phyloP scores from a whole-genome alignment of 2,113 vertebrate genomes.

The Chionodraco myersi region DNA sequence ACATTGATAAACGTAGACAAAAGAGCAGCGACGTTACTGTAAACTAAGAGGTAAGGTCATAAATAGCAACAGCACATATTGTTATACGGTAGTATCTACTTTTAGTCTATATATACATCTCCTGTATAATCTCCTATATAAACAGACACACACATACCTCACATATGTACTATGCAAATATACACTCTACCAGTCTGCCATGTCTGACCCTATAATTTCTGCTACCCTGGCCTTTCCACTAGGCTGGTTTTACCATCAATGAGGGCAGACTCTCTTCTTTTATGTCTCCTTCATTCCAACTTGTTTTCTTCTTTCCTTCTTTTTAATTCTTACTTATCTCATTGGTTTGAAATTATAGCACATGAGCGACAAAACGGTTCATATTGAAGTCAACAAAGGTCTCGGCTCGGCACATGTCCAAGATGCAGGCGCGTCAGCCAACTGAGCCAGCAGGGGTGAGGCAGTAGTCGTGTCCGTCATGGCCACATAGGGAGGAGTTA shows the following conservation, averaged over 20 bases:
- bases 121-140: slow-evolving; percentile 67
- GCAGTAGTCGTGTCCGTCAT: slow-evolving; percentile 16
- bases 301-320: slow-evolving; percentile 25
- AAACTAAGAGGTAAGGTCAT: background rate
- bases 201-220: slow-evolving; percentile 73
- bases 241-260: slow-evolving; percentile 42
- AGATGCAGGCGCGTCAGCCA: slow-evolving; percentile 23
- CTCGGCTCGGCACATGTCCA: slow-evolving; percentile 7
- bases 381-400: slow-evolving; percentile 33
- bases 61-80: slow-evolving; percentile 8
- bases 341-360: slow-evolving; percentile 32
- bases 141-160: slow-evolving; percentile 57
- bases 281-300: slow-evolving; percentile 13
- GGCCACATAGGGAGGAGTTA: background rate
- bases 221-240: slow-evolving; percentile 47
- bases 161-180: slow-evolving; percentile 64
- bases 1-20: slow-evolving; percentile 9
- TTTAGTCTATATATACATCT: slow-evolving; percentile 58
- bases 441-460: slow-evolving; percentile 24
- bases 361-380: slow-evolving; percentile 24
- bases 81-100: slow-evolving; percentile 39
- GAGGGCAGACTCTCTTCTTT: slow-evolving; percentile 42
- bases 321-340: slow-evolving; percentile 55
- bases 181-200: slow-evolving; percentile 59
- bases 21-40: background rate